Conservation (phyloP, 2,113 vertebrate species). For the Phylloscopus whistleri region DNA sequence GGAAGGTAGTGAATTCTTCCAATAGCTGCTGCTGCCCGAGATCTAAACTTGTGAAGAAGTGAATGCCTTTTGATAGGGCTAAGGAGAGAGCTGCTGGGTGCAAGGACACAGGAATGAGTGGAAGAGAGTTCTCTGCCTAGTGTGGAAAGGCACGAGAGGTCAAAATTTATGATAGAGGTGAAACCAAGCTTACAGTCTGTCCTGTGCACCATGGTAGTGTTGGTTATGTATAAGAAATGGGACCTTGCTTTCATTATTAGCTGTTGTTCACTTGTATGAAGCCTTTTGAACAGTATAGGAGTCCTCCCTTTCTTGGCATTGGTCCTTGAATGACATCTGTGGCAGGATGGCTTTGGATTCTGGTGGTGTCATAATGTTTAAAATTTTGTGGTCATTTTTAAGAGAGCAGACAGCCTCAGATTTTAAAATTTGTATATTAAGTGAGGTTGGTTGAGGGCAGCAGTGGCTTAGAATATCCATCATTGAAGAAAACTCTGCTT, state of each 20-base stretch:
- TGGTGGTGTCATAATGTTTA: not conserved
- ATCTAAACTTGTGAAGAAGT: not conserved
- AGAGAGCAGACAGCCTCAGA: not conserved
- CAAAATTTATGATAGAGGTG: not conserved
- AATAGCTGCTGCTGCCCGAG: not conserved
- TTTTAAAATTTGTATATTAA: not conserved
- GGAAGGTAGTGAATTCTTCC: not conserved
- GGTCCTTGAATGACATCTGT: not conserved
- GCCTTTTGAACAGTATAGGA: not conserved
- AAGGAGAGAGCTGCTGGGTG: not conserved
- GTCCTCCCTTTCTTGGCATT: not conserved
- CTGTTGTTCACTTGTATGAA: not conserved
- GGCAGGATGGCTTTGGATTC: not conserved
- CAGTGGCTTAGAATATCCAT: not conserved
- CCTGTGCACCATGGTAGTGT: not conserved
- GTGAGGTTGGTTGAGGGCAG: not conserved
- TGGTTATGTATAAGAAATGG: not conserved
- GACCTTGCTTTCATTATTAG: not conserved
- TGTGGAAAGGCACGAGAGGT: not conserved
- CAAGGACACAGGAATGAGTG: not conserved
- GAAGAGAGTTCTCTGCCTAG: not conserved
- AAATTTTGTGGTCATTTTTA: not conserved
- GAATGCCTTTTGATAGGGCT: not conserved
- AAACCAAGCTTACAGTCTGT: not conserved
- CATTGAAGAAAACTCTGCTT: not conserved